Evolutionary conservation across 1,140 invertebrate species (phyloP), one percentile per base, ranked within the genome.

Genomic region (Schlechtendalia chinensis): DNA sequence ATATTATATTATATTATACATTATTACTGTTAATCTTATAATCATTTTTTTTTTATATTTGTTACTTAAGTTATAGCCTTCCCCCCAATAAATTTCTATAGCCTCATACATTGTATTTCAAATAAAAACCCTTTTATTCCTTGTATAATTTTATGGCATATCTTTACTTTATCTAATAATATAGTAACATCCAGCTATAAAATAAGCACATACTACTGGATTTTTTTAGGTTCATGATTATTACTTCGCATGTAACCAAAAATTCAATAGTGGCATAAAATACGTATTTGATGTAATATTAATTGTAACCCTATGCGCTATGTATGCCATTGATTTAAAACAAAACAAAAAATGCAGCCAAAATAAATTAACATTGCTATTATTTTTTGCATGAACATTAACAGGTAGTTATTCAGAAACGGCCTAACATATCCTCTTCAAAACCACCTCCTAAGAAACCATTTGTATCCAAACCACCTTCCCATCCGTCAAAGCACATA

Each of bases 351-450:
- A 61, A 50, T 79, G 75, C 75, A 45, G 75, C 75, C 75, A 79
- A 79, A 79, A 79, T 79, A 63, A 39, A 79, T 61, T 79, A 79
- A 79, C 75, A 79, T 63, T 79, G 75, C 75, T 79, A 58, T 79
- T 79, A 79, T 79, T 79, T 79, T 58, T 79, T 79, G 75, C 75
- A 79, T 79, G 75, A 79, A 79, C 16, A 79, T 79, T 79, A 79
- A 79, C 75, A 79, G 75, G 75, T 79, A 63, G 58, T 79, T 79
- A 59, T 79, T 63, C 75, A 79, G 75, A 79, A 61, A 63, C 75
- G 39, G 39, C 39, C 22, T 79, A 79, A 79, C 19, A 63, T 45
- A 63, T 19, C 32, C 11, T 39, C 17, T 79, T 39, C 72, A 39
- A 79, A 59, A 61, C 29, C 24, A 27, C n/a, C 45, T 53, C 39